phyloP scores from a whole-genome alignment of 2,888 invertebrate species.

The Agrochola litura region DNA sequence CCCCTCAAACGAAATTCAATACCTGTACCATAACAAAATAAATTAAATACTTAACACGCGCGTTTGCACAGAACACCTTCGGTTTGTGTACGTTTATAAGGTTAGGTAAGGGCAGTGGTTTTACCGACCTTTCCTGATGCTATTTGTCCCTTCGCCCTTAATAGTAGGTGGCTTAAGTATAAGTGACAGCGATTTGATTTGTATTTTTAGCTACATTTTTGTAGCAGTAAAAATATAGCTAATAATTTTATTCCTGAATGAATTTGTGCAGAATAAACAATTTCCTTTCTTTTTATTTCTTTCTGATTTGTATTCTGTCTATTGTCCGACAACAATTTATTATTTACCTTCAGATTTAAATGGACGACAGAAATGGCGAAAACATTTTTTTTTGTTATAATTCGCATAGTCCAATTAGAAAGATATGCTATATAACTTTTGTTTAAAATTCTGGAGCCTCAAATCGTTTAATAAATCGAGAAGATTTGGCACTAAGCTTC shows the following conservation, averaged over 20 bases:
- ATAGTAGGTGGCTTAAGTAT: constrained; percentile 20
- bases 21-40: constrained; percentile 28
- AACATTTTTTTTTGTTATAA: not conserved
- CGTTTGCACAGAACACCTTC: constrained; percentile 54
- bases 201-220: not conserved
- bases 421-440: not conserved
- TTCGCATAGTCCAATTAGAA: not conserved
- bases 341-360: not conserved
- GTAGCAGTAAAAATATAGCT: too few species aligned
- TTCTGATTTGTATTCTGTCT: not conserved
- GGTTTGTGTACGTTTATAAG: constrained; percentile 55
- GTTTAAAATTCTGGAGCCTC: too few species aligned
- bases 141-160: constrained; percentile 63
- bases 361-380: not conserved
- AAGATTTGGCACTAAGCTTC: too few species aligned
- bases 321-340: not conserved
- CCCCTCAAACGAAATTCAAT: constrained; percentile 11
- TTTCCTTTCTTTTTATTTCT: not conserved
- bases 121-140: constrained; percentile 61
- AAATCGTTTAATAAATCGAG: too few species aligned
- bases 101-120: constrained; percentile 61
- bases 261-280: not conserved
- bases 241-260: not conserved
- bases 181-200: constrained; percentile 13
- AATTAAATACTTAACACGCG: constrained; percentile 58